Base-by-base conservation (phyloP, 2,113 vertebrate genomes). In the Thamnaconus septentrionalis region DNA sequence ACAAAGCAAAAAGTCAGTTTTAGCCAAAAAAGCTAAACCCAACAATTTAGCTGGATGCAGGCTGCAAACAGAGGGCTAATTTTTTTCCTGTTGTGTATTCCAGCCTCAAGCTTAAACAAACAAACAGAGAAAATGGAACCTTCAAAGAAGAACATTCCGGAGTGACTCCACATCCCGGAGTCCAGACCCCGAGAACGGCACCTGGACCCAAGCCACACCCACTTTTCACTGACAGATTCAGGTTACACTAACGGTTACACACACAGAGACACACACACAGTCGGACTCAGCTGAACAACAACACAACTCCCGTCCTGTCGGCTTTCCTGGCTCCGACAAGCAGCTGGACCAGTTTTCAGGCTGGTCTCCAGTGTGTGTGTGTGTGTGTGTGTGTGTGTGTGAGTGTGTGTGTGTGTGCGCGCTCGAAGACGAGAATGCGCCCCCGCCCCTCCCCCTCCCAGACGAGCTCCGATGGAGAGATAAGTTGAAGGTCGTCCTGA, bases 381-480 rank as follows among this genome's bases (percentile, higher is more conserved):
- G 12, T 61, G 63, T 62, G 42, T 39, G 53, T 57, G 54, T 47
- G 6, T 66, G 56, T 6, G 6, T 62, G 57, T 8, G 52, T 18
- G 10, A 44, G 18, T 66, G 64, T 63, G 42, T 41, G 12, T 52
- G 50, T 6, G 6, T 18, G 50, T n/a, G 11, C 3, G 11, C 50
- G n/a, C n/a, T 31, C 18, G 18, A 31, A 31, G 18, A 31, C 18
- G 18, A 31, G 18, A 31, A 31, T 31, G 18, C 50, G 58, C 45
- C 73, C 65, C 65, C 59, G 41, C 3, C 3, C 41, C 54, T 42
- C 54, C n/a, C 54, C 54, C 54, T 43, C 41, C 72, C 65, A 83
- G 84, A 85, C 77, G 83, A 82, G 83, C 80, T 82, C 85, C 85
- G 92, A 92, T 89, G 80, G 75, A 90, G 88, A 88, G 90, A 92